Evolutionary conservation across 2,113 vertebrate species (phyloP).

Genomic region (Ibidorhyncha struthersii): DNA sequence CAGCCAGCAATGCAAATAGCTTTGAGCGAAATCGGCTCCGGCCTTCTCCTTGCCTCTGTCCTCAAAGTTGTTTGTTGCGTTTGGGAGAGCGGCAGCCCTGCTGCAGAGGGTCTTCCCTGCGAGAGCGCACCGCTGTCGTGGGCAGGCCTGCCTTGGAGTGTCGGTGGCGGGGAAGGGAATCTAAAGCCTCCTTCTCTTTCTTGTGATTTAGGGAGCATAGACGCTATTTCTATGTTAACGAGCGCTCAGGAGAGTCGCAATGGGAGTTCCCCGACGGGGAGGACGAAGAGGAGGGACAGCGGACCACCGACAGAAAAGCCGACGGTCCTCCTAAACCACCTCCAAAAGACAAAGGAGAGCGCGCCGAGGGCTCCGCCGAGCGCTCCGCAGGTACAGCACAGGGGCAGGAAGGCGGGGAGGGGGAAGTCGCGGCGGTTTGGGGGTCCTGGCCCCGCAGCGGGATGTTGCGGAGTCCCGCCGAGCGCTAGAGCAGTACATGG

Average conservation of each 20-base stretch:
- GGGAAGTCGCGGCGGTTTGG: fast-evolving
- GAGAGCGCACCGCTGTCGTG: constrained; percentile 76
- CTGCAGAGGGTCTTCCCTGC: constrained; percentile 77
- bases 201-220: constrained; percentile 98
- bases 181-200: constrained; percentile 86
- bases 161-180: constrained; percentile 61
- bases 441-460: fast-evolving
- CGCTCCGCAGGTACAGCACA: constrained; percentile 60
- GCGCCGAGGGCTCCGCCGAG: constrained; percentile 37
- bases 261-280: constrained; percentile 97
- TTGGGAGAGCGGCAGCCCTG: constrained; percentile 73
- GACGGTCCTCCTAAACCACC: constrained; percentile 72
- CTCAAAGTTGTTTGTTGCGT: constrained; percentile 79
- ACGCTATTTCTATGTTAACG: constrained; percentile 99
- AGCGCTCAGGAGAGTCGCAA: constrained; percentile 92
- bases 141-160: constrained; percentile 75
- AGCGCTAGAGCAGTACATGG: fast-evolving
- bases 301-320: constrained; percentile 62
- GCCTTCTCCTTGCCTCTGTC: constrained; percentile 69
- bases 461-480: fast-evolving
- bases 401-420: fast-evolving
- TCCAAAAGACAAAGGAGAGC: constrained; percentile 74
- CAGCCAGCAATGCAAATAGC: constrained; percentile 73
- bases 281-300: constrained; percentile 80
- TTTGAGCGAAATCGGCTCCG: constrained; percentile 69